Evolutionary conservation across 2,113 vertebrate species (phyloP), one percentile per base, ranked within the genome.

Genomic region (Euleptes europaea): DNA sequence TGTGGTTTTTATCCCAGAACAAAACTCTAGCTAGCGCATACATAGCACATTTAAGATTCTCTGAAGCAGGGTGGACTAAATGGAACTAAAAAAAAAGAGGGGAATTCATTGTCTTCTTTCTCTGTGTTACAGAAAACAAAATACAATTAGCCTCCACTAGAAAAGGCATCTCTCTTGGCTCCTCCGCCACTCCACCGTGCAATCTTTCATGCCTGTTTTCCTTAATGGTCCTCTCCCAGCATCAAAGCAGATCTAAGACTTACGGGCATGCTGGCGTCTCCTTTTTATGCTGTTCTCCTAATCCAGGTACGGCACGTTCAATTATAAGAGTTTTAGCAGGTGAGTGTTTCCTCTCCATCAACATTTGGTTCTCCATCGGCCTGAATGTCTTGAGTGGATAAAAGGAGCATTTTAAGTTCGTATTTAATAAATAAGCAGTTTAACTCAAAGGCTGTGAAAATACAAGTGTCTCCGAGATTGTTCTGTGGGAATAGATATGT

Each of bases 21-120:
- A 83, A 13, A 57, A 47, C 57, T 88, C 82, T 85, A 85, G 88
- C 42, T 67, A 81, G 21, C 73, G 73, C 60, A 70, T 3, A 1
- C 80, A 44, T 69, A 72, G 4, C 13, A 72, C 79, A 51, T 89
- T 78, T 60, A 84, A 79, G 73, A 69, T 74, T 67, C 73, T 47
- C 60, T 63, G 60, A 63, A 8, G 26, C 60, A 28, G 60, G 21
- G 23, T 63, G 26, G 23, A 1, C 26, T 63, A 26, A 63, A 28
- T 63, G 26, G 26, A 63, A 63, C 23, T 28, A 63, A 63, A 7
- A 28, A 28, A 28, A 28, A 63, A 63, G 26, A 38, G 67, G 67
- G n/a, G 14, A 35, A 33, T 33, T 4, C 66, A 35, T 69, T 69
- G 14, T 69, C n/a, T 33, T 11, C 31, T 33, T 33, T 35, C 66